These are phyloP conservation scores for Noctua comes DNA, from an alignment of 2,888 invertebrate species.

Conservation along the genomic window DNA sequence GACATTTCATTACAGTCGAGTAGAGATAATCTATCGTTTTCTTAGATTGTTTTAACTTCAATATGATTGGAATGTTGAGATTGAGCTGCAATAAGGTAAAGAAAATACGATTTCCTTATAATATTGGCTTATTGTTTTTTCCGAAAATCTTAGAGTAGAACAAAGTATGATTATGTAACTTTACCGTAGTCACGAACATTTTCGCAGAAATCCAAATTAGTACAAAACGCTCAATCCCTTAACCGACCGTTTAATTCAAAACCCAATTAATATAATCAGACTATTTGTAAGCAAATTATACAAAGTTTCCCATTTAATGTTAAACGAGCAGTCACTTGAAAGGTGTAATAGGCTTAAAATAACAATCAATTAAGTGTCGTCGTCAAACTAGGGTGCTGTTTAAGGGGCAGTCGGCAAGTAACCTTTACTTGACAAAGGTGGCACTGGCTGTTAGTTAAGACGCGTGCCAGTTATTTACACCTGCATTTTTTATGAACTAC, in stretches of 20 bases:
- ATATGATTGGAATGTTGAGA: slow-evolving; percentile 1
- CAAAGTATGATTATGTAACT: not conserved
- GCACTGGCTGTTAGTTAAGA: slow-evolving; percentile 60
- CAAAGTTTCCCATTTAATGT: slow-evolving; percentile 56
- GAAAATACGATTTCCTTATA: not conserved
- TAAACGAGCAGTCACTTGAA: slow-evolving; percentile 57
- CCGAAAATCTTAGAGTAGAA: not conserved
- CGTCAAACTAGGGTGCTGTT: slow-evolving; percentile 50
- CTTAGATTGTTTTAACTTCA: slow-evolving; percentile 15
- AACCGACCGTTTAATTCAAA: slow-evolving; percentile 37
- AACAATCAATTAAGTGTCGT: slow-evolving; percentile 66
- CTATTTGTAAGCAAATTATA: slow-evolving; percentile 56
- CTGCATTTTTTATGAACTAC: slow-evolving; percentile 69
- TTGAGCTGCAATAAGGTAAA: too few species aligned
- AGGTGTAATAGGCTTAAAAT: slow-evolving; percentile 68
- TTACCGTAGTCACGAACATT: not conserved
- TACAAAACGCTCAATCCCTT: slow-evolving; percentile 10
- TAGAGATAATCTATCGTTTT: slow-evolving; percentile 22
- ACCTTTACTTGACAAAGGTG: slow-evolving; percentile 74
- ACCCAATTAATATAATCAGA: slow-evolving; percentile 47
- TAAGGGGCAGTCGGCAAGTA: slow-evolving; percentile 69
- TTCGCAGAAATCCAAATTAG: not conserved
- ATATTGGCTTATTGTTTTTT: not conserved
- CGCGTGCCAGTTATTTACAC: slow-evolving; percentile 66
- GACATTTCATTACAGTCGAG: slow-evolving; percentile 28